Evolutionary conservation across 1,140 invertebrate genomes (phyloP).

Genomic region (Galleria mellonella): DNA sequence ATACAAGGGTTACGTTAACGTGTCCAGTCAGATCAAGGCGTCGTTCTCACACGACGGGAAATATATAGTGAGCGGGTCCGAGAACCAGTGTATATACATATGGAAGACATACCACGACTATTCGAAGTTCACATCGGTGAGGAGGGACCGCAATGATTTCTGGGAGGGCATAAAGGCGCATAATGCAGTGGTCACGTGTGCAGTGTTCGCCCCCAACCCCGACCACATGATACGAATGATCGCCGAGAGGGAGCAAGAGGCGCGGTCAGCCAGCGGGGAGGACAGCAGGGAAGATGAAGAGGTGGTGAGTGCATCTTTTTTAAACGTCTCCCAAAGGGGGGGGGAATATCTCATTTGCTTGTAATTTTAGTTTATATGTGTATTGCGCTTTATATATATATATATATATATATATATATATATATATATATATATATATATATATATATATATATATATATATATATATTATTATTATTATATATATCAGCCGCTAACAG

Average conservation of each 20-base stretch:
- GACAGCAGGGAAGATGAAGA: slow-evolving; percentile 52
- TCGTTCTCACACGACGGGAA: slow-evolving; percentile 97
- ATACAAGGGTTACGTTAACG: slow-evolving; percentile 95
- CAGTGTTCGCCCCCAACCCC: slow-evolving; percentile 97
- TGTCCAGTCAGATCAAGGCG: slow-evolving; percentile 97
- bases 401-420: too few relatives aligned
- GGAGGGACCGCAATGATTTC: slow-evolving; percentile 96
- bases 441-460: too few relatives aligned
- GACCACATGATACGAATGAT: slow-evolving; percentile 90
- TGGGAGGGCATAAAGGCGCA: slow-evolving; percentile 99
- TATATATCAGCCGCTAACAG: too few relatives aligned
- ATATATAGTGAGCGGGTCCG: slow-evolving; percentile 97
- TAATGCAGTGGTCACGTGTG: slow-evolving; percentile 96
- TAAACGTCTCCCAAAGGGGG: too few relatives aligned
- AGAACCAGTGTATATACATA: slow-evolving; percentile 98
- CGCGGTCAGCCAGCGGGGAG: slow-evolving; percentile 34
- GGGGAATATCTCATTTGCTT: background rate
- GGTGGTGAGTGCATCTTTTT: slow-evolving; percentile 26
- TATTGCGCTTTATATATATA: too few relatives aligned
- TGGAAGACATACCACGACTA: slow-evolving; percentile 98
- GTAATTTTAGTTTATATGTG: too few relatives aligned
- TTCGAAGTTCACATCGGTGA: slow-evolving; percentile 94
- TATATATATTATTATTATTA: too few relatives aligned
- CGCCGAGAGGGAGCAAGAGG: slow-evolving; percentile 75
- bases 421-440: too few relatives aligned